Conservation (phyloP, 1,140 invertebrate species). For the Gonioctena quinquepunctata region DNA sequence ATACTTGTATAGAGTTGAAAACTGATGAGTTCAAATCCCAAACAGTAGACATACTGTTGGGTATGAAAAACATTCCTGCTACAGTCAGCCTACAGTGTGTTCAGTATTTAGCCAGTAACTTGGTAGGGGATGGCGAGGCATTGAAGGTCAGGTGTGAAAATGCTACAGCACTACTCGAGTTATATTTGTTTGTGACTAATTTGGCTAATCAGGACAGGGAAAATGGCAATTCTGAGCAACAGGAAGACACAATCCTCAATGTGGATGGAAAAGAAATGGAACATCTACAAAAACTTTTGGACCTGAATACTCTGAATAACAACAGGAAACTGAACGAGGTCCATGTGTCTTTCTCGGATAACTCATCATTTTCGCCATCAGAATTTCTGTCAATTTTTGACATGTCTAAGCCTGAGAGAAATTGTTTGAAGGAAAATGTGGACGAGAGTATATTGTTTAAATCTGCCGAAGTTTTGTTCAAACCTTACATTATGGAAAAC, state of each 20-base stretch:
- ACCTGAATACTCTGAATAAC: constrained; percentile 47
- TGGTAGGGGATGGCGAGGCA: constrained; percentile 28
- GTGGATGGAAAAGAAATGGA: constrained; percentile 47
- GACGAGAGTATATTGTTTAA: constrained; percentile 55
- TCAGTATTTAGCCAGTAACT: constrained; percentile 56
- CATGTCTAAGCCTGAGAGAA: constrained; percentile 54
- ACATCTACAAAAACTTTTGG: constrained; percentile 53
- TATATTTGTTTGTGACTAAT: constrained; percentile 40
- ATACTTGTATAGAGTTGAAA: constrained; percentile 68
- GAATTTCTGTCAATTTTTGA: constrained; percentile 64
- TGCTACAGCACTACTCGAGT: constrained; percentile 45
- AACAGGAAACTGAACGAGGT: constrained; percentile 33
- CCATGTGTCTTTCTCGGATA: constrained; percentile 49
- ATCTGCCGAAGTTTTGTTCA: constrained; percentile 65
- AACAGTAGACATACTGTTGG: constrained; percentile 71
- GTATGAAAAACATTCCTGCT: constrained; percentile 63
- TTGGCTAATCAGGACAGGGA: constrained; percentile 17
- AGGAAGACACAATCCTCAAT: constrained; percentile 16
- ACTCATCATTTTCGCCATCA: constrained; percentile 34
- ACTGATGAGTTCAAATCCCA: constrained; percentile 74
- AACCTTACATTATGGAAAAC: constrained; percentile 61
- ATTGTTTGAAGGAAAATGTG: constrained; percentile 54
- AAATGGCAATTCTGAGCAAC: constrained; percentile 26
- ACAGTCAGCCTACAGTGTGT: constrained; percentile 61
- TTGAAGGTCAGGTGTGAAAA: constrained; percentile 45